A percentile compares a stretch with the other conserved stretches of the same genome.
Evolutionary conservation across 2,888 invertebrate species (phyloP).

Genomic region (Zeuzera pyrina): DNA sequence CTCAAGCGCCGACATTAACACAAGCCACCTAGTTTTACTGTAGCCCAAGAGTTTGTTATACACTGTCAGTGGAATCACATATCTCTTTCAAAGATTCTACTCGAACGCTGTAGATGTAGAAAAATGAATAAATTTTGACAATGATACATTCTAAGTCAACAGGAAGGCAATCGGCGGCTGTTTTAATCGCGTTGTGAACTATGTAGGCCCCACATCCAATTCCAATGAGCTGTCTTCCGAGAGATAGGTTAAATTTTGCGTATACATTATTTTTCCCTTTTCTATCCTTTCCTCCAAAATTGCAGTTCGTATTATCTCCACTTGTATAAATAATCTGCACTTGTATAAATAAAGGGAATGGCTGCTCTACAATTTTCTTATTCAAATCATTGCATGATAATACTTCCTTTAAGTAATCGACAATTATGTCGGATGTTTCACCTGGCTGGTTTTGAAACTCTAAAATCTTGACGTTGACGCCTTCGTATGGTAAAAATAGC

Average conservation of each 20-base stretch:
- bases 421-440: conserved; percentile 13
- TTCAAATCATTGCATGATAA: conserved; percentile 12
- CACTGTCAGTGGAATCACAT: conserved; percentile 19
- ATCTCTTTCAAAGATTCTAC: conserved; percentile 21
- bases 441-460: conserved; percentile 13
- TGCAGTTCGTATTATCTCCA: too few relatives aligned
- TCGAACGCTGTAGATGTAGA: conserved; percentile 13
- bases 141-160: conserved; percentile 22
- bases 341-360: too few relatives aligned
- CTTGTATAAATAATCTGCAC: too few relatives aligned
- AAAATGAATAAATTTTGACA: conserved; percentile 9
- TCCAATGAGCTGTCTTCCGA: conserved; percentile 18
- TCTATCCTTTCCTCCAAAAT: conserved; percentile 10
- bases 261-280: conserved; percentile 20
- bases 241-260: conserved; percentile 14
- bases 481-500: conserved; percentile 19
- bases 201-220: conserved; percentile 25
- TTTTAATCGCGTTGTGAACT: conserved; percentile 19
- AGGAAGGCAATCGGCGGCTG: conserved; percentile 15
- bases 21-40: conserved; percentile 14
- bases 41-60: conserved; percentile 3
- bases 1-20: conserved; percentile 15
- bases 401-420: conserved; percentile 7
- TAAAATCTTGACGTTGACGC: conserved; percentile 16
- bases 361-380: conserved; percentile 13